phyloP scores from a whole-genome alignment of 2,797 vertebrate genomes.

The Amblyraja radiata region DNA sequence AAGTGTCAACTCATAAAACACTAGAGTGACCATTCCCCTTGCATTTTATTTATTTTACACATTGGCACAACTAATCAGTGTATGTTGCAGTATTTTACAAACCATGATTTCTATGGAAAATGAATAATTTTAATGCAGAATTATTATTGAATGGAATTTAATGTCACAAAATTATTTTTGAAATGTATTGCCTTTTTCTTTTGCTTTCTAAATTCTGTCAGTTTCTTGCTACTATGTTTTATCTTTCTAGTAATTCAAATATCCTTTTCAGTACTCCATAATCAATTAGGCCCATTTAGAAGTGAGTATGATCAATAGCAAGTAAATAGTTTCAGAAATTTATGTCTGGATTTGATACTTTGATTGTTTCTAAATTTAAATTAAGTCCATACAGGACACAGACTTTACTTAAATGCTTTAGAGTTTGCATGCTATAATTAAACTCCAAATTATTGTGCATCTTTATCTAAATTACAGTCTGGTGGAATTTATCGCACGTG shows the following conservation, averaged over 20 bases:
- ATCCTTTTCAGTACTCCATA: background rate
- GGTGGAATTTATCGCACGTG: slow-evolving; percentile 14
- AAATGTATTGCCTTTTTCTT: background rate
- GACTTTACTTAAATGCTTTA: background rate
- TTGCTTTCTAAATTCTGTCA: background rate
- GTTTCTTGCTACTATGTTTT: background rate
- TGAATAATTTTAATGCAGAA: background rate
- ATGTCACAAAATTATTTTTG: background rate
- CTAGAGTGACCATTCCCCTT: background rate
- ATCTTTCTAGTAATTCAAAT: background rate
- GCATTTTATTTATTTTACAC: background rate
- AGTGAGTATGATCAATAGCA: background rate
- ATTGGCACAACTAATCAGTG: background rate
- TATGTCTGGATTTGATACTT: background rate
- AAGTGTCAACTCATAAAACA: too few relatives aligned
- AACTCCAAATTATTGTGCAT: slow-evolving; percentile 5
- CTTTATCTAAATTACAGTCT: slow-evolving; percentile 15
- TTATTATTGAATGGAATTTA: slow-evolving; percentile 16
- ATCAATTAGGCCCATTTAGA: background rate
- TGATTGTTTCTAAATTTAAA: slow-evolving; percentile 22
- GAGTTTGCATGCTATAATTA: background rate
- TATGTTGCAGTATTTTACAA: background rate
- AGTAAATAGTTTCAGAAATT: background rate
- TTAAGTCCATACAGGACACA: background rate
- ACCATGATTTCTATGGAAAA: background rate